Conservation (phyloP, 2,797 vertebrate species). For the Chromis chromis region DNA sequence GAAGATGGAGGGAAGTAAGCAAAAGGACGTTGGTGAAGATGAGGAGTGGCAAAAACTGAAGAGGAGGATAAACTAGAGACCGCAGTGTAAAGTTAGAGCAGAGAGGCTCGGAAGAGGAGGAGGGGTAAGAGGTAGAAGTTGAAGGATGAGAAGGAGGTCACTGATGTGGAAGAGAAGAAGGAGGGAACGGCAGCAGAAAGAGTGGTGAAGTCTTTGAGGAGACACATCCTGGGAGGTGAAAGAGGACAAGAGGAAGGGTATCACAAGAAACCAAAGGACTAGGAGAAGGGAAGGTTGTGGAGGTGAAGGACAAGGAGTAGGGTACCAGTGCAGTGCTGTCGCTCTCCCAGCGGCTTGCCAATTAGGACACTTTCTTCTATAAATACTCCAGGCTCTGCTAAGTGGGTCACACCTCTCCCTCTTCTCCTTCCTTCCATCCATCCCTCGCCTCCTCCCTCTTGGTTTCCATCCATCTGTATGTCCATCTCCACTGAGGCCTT, state of each 20-base stretch:
- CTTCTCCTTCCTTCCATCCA: slow-evolving; percentile 62
- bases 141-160: slow-evolving; percentile 4
- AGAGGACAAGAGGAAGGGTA: slow-evolving; percentile 29
- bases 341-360: slow-evolving; percentile 81
- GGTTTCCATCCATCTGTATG: slow-evolving; percentile 66
- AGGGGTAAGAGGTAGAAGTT: slow-evolving; percentile 6
- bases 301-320: slow-evolving; percentile 76
- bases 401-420: slow-evolving; percentile 78
- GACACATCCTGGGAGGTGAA: slow-evolving; percentile 17
- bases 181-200: slow-evolving; percentile 26
- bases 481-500: slow-evolving; percentile 64
- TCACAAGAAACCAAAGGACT: slow-evolving; percentile 29
- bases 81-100: slow-evolving; percentile 9
- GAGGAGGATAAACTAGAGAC: slow-evolving; percentile 9
- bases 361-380: slow-evolving; percentile 87
- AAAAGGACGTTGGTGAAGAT: background rate
- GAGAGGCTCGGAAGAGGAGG: slow-evolving; percentile 2
- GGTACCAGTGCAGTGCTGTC: slow-evolving; percentile 70
- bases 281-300: slow-evolving; percentile 54
- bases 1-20: background rate
- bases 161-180: slow-evolving; percentile 8
- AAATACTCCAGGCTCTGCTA: slow-evolving; percentile 82
- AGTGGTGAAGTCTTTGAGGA: slow-evolving; percentile 14
- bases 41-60: background rate
- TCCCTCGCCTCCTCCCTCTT: slow-evolving; percentile 59